Evolutionary conservation across 2,888 invertebrate genomes (phyloP), one percentile per base, ranked within the genome.

Genomic region (Fissipunctia ypsillon): DNA sequence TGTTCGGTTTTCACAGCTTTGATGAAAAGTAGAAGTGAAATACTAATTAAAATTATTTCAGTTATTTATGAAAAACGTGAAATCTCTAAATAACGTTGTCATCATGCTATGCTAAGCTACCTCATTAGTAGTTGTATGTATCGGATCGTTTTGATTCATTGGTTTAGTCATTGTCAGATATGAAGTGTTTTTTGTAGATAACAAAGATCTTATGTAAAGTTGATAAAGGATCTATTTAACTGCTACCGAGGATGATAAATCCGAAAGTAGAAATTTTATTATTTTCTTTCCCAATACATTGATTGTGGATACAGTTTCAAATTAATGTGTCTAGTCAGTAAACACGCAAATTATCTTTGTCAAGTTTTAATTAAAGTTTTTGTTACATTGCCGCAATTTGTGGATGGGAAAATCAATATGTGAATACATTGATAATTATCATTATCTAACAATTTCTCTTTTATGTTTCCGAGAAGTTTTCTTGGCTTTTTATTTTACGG

Each of bases 301-400:
- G 35, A 52, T 28, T 35, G 19, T 41, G 19, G 31, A 59, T 45
- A 54, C 6, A 61, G 45, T 61, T 48, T 41, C 28, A 50, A 2
- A 75, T 28, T 50, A 59, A 38, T 65, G 6, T 60, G 14, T 38
- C 14, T 54, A 41, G 43, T 16, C 12, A 73, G 9, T 63, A 35
- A 52, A 77, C 66, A 69, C 67, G 66, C 67, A 66, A 77, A 73
- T 77, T 59, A 69, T 66, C 69, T 78, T 70, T 60, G 28, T 56
- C 25, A 60, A 73, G 52, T 60, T 61, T 65, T 78, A 82, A 81
- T 82, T 70, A 69, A 5, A 14, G 54, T 78, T 82, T 81, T 82
- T 78, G 64, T 78, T n/a, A 28, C 48, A 74, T 50, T 82, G 45
- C 22, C n/a, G 67, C 64, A 64, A 54, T 70, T 59, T 68, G 59